Percentiles rank a stretch among this genome's conserved stretches.
phyloP scores from a whole-genome alignment of 2,797 vertebrate species.

The Cirrhinus molitorella region DNA sequence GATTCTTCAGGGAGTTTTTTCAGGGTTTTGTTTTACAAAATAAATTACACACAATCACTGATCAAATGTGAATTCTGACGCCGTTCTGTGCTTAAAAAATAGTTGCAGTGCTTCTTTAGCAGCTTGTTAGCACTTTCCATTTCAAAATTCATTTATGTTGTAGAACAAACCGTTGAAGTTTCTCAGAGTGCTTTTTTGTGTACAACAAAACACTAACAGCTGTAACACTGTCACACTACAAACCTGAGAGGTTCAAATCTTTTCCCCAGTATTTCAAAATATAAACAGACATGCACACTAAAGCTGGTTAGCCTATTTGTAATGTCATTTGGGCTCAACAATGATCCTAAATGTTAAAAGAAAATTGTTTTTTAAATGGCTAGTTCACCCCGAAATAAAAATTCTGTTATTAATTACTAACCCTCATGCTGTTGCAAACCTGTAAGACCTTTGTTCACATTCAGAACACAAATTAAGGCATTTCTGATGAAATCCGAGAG shows the following conservation, averaged over 20 bases:
- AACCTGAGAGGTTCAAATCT: neutral
- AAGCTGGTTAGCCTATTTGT: neutral
- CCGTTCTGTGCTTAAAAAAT: neutral
- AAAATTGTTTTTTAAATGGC: neutral
- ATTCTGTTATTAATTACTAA: neutral
- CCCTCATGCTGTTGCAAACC: neutral
- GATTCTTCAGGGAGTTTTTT: neutral
- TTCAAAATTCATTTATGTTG: neutral
- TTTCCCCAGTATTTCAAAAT: slow-evolving; percentile 9
- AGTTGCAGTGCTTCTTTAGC: neutral
- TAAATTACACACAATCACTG: neutral
- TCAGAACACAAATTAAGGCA: too few species aligned
- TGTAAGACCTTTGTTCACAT: neutral
- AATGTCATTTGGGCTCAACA: neutral
- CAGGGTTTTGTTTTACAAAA: neutral
- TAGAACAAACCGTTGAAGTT: neutral
- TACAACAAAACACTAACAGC: neutral
- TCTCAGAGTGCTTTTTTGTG: neutral
- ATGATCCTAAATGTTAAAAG: neutral
- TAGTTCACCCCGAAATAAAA: neutral
- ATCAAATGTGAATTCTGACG: neutral
- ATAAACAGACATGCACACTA: neutral
- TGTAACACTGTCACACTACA: neutral
- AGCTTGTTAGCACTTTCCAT: neutral
- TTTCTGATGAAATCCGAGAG: too few species aligned